A percentile compares a stretch with the other conserved stretches of the same genome.
These are phyloP conservation scores for Pelvicachromis taeniatus DNA, from an alignment of 2,113 vertebrate species.

Conservation along the genomic window DNA sequence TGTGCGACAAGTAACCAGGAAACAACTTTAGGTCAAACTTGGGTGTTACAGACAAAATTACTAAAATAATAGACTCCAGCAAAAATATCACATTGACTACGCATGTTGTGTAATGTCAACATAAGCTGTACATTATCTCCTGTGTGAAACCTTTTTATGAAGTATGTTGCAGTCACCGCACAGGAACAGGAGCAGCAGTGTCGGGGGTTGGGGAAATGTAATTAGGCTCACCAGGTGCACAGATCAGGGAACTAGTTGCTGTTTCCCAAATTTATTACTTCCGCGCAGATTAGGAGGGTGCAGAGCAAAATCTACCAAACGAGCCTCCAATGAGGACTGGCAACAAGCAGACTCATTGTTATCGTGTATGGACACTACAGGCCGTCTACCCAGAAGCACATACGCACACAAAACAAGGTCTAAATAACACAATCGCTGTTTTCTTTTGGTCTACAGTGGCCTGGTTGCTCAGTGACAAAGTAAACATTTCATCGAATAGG, in stretches of 20 bases:
- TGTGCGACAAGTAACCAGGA: neutral
- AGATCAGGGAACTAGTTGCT: conserved; percentile 84
- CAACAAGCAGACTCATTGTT: conserved; percentile 65
- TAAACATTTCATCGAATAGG: conserved; percentile 20
- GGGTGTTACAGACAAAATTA: neutral
- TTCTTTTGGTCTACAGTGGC: neutral
- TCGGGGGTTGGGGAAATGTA: conserved; percentile 79
- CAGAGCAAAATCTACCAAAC: conserved; percentile 82
- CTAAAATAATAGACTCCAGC: neutral
- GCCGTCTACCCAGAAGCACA: conserved; percentile 11
- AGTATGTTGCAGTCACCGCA: conserved; percentile 3
- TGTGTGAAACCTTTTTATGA: neutral
- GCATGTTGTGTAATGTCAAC: neutral
- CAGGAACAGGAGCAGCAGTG: conserved; percentile 64
- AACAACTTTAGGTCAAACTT: neutral
- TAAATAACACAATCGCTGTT: conserved; percentile 12
- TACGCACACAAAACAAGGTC: neutral
- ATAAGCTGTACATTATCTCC: conserved; percentile 1
- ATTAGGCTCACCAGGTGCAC: conserved; percentile 96
- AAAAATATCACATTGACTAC: neutral
- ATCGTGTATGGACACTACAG: conserved; percentile 25
- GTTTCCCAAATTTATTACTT: conserved; percentile 95
- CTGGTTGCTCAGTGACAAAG: conserved; percentile 29
- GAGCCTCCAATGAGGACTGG: conserved; percentile 71
- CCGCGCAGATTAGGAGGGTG: conserved; percentile 78